Evolutionary conservation across 1,140 invertebrate species (phyloP), one percentile per base, ranked within the genome.

Genomic region (Scaptomyza hsui): DNA sequence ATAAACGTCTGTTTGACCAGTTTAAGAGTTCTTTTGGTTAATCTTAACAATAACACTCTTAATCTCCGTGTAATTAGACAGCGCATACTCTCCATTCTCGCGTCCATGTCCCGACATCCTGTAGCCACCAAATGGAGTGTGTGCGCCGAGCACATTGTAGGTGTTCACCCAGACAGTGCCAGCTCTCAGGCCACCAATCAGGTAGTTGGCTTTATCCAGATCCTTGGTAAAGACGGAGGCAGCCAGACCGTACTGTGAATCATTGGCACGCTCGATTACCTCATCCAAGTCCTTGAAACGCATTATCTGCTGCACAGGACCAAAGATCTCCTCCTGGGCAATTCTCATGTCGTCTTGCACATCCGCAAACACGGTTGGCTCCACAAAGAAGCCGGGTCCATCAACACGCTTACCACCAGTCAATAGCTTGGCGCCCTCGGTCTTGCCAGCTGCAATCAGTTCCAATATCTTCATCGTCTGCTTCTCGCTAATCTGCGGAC

Each of bases 81-180:
- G 24, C 32, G 70, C 63, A 6, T 77, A 42, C 32, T 72, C 56
- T 7, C 70, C 55, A 94, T 96, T 90, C 92, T 97, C 96, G 64
- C 95, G 92, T 1, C 96, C 96, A 64, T 94, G 91, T 12, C 96
- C 96, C 19, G 95, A 96, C 88, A 95, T 93, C 80, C 96, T 97
- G 92, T 94, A 97, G 2, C 96, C 96, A 41, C 96, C 96, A 90
- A 97, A 97, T 24, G 96, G 96, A 44, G 29, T 93, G 78, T 96
- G 94, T 1, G 94, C 92, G 35, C 93, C 92, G 21, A 96, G 93
- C 15, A 93, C 93, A 91, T 96, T 94, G 78, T 95, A 97, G 72
- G 95, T 95, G 90, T 97, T 97, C 0, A 97, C 92, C 96, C 97
- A 98, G 24, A 98, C 95, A 35, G 95, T 96, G 49, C 97, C 97